Percentiles rank a stretch among this genome's conserved stretches.
Evolutionary conservation across 2,797 vertebrate genomes (phyloP).

Genomic region (Micropoecilia bifurca): DNA sequence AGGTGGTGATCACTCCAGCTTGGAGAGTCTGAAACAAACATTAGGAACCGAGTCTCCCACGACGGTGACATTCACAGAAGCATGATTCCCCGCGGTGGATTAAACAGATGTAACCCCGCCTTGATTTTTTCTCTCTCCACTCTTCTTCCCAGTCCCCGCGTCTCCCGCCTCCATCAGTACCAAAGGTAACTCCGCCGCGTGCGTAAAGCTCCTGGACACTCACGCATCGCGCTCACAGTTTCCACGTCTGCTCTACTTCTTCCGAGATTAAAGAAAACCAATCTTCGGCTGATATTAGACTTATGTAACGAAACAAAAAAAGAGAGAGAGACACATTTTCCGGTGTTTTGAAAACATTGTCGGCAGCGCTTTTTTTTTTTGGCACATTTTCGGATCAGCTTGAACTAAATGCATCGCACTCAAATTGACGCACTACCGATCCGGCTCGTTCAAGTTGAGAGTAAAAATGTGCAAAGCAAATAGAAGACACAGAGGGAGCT

Average conservation of each 20-base stretch:
- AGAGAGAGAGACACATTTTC: background rate
- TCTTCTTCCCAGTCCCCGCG: constrained; percentile 51
- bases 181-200: constrained; percentile 69
- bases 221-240: constrained; percentile 27
- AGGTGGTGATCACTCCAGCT: background rate
- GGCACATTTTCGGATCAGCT: constrained; percentile 4
- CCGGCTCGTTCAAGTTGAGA: constrained; percentile 30
- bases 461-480: constrained; percentile 59
- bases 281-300: background rate
- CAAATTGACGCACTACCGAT: constrained; percentile 21
- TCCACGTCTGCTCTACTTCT: constrained; percentile 13
- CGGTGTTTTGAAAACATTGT: background rate
- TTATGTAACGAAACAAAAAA: background rate
- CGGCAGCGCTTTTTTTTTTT: background rate
- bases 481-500: constrained; percentile 50
- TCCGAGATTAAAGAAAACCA: background rate
- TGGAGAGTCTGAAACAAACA: background rate
- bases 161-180: constrained; percentile 55
- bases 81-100: constrained; percentile 37
- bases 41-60: constrained; percentile 11
- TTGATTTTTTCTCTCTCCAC: constrained; percentile 55
- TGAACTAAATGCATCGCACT: constrained; percentile 46
- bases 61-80: constrained; percentile 27
- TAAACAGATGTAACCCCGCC: constrained; percentile 75
- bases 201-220: constrained; percentile 69